Base-by-base conservation (phyloP, 2,797 vertebrate species). In the Xiphorhynchus erythropygius region DNA sequence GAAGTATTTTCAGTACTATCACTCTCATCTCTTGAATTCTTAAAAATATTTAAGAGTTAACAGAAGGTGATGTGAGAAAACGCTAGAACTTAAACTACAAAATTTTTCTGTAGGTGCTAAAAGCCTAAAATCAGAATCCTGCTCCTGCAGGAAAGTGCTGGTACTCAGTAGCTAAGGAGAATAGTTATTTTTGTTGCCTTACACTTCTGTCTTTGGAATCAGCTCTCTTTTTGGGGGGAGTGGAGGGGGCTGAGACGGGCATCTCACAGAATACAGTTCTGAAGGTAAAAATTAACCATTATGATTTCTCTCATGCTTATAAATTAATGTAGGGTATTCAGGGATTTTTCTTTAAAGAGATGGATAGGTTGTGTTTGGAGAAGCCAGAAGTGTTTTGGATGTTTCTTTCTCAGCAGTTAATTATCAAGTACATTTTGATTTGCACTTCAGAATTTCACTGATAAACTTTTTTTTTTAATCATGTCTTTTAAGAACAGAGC, bases 21-120 rank as follows among this genome's bases (percentile, higher is more conserved):
- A 8, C 42, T 71, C 56, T 87, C 50, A 46, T 62, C 73, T 77
- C 56, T 89, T 87, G 74, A 95, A 94, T 94, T 88, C 87, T 93
- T 84, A 71, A 95, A 93, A 92, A 74, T 84, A 80, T 86, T 68
- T 83, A 85, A 93, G 70, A 94, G 71, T 91, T 93, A 96, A 92
- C 70, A 91, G 94, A 92, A 94, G 79, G 46, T 91, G 70, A 90
- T 81, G 89, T 84, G 89, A 94, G 94, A 96, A 94, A 89, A 92
- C 70, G 70, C 73, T 64, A 14, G 35, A 81, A 82, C 28, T 89
- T 71, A 60, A 89, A 57, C 74, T 76, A 42, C 86, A 55, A 42
- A 89, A 64, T 74, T 53, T 35, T 89, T 77, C 19, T 55, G 62
- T 68, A 91, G 68, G 79, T 94, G 91, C 93, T 97, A 96, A 96